phyloP scores from a whole-genome alignment of 2,113 vertebrate species.

The Chaenogobius annularis region DNA sequence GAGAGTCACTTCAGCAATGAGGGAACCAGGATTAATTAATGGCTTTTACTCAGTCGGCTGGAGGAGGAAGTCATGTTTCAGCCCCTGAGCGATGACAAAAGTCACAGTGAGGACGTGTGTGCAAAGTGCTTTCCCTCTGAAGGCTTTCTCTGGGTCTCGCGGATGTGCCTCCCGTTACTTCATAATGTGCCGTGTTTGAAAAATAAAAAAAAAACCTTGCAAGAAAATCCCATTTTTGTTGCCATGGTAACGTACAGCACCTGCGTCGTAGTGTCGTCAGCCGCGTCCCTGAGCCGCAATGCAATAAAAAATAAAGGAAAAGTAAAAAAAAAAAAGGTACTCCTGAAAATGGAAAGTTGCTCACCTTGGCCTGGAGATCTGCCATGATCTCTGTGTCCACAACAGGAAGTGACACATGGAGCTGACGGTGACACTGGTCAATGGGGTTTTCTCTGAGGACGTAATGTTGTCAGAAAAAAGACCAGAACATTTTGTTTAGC shows the following conservation, averaged over 20 bases:
- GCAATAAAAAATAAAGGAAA: slow-evolving; percentile 35
- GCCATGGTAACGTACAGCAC: slow-evolving; percentile 51
- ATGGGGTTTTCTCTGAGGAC: not conserved
- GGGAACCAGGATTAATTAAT: not conserved
- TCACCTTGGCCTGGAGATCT: slow-evolving; percentile 45
- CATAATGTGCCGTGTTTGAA: not conserved
- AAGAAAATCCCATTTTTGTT: slow-evolving; percentile 62
- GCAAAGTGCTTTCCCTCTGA: not conserved
- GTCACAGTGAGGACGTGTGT: not conserved
- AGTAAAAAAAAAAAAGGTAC: slow-evolving; percentile 7
- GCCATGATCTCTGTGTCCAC: slow-evolving; percentile 21
- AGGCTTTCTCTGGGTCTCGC: slow-evolving; percentile 50
- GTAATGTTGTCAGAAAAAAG: not conserved
- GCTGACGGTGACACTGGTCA: not conserved
- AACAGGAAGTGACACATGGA: slow-evolving; percentile 42
- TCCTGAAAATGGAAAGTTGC: slow-evolving; percentile 24
- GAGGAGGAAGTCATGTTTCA: not conserved
- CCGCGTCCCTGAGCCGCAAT: slow-evolving; percentile 48
- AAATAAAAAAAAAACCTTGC: slow-evolving; percentile 10
- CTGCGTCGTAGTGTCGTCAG: slow-evolving; percentile 67
- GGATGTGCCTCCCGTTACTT: slow-evolving; percentile 17
- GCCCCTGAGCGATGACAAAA: not conserved
- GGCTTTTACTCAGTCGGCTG: not conserved
- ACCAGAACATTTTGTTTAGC: not conserved
- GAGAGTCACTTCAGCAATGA: not conserved